Evolutionary conservation across 2,888 invertebrate genomes (phyloP), one percentile per base, ranked within the genome.

Genomic region (Lamellibrachia satsuma): DNA sequence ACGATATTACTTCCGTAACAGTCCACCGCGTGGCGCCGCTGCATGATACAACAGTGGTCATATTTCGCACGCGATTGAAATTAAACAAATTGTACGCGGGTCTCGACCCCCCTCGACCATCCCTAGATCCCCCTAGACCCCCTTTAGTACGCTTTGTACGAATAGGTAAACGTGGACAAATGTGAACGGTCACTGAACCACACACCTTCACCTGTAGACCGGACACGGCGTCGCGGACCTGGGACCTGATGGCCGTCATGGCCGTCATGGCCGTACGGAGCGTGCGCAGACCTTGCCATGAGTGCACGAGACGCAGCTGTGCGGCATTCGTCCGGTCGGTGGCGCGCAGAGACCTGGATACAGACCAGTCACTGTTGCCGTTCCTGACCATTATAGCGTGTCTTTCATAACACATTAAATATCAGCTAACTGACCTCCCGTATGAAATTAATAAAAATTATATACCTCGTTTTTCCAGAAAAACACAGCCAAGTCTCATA

Each of bases 221-320:
- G 2, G 75, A 75, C 75, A 75, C 75, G 22, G 75, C 75, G n/a
- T 75, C 75, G 75, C 75, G 75, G 22, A 75, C 75, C n/a, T 75
- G 75, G 75, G 75, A 75, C 75, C 75, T 15, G 75, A 75, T 75
- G 75, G 75, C 75, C n/a, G 75, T 75, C 75, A 75, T 75, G 75
- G 75, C 75, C 75, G 75, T 75, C 75, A 75, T 75, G 3, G 75
- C 75, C 75, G 75, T 75, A 22, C 75, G 15, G 75, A 75, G 75
- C 75, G 75, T 75, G 75, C 75, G 75, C 75, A 75, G 75, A 22
- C 75, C 75, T n/a, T 75, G 75, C 75, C 75, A 75, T 15, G 75
- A 75, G n/a, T 75, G 75, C 75, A 75, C 75, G 22, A 75, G 75
- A n/a, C 75, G 75, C 22, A 75, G 75, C 75, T 75, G 75, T 15